Evolutionary conservation across 2,888 invertebrate species (phyloP).

Genomic region (Philereme transversata): DNA sequence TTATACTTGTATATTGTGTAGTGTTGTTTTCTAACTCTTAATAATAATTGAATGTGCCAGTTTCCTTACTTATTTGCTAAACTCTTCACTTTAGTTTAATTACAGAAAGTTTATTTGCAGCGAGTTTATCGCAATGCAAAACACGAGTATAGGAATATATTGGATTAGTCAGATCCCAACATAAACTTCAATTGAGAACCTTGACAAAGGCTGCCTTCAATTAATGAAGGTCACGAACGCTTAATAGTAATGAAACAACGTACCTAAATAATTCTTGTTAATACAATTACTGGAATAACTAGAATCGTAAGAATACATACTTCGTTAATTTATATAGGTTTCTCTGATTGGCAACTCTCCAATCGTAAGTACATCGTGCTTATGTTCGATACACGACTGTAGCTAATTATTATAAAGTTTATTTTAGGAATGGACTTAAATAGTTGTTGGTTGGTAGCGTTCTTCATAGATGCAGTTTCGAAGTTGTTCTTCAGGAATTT

Average conservation of each 20-base stretch:
- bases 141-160: constrained; percentile 5
- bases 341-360: constrained; percentile 34
- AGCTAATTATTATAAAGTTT: constrained; percentile 33
- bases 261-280: constrained; percentile 20
- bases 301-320: constrained; percentile 15
- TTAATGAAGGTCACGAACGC: constrained; percentile 35
- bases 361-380: constrained; percentile 22
- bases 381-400: constrained; percentile 29
- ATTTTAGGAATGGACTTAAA: constrained; percentile 26
- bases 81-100: neutral
- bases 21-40: too few species aligned
- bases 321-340: constrained; percentile 31
- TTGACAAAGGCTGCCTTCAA: constrained; percentile 31
- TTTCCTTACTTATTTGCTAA: too few species aligned
- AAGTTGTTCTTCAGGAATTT: neutral
- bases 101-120: neutral
- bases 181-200: constrained; percentile 32
- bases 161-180: constrained; percentile 27
- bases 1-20: too few species aligned
- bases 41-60: too few species aligned
- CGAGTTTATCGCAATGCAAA: neutral
- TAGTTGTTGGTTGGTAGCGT: constrained; percentile 1
- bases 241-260: constrained; percentile 22
- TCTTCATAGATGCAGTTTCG: constrained; percentile 1
- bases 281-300: constrained; percentile 21